Percentiles rank a stretch among this genome's conserved stretches.
Evolutionary conservation across 2,888 invertebrate genomes (phyloP).

Genomic region (Bhutanitis thaidina): DNA sequence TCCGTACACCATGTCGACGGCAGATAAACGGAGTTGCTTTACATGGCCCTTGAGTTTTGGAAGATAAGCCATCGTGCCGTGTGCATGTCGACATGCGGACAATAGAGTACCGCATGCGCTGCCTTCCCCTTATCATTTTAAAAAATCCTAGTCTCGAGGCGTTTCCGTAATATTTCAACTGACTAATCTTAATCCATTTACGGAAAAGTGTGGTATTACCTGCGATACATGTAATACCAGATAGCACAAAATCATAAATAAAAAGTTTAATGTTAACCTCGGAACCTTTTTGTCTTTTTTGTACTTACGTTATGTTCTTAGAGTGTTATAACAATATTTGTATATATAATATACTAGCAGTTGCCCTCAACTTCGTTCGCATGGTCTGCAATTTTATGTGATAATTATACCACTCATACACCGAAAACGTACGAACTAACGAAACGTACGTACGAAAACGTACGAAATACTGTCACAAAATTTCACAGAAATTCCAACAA

Average conservation of each 20-base stretch:
- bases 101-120: constrained; percentile 43
- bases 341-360: too few species aligned
- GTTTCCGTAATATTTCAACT: constrained; percentile 21
- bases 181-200: constrained; percentile 20
- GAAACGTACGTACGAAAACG: too few species aligned
- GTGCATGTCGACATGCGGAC: constrained; percentile 55
- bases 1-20: constrained; percentile 45
- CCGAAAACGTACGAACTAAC: too few species aligned
- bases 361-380: too few species aligned
- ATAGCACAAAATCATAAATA: constrained; percentile 5
- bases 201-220: constrained; percentile 11
- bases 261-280: not conserved
- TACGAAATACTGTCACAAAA: too few species aligned
- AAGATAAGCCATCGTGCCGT: constrained; percentile 63
- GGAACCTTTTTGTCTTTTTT: too few species aligned
- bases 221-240: constrained; percentile 2
- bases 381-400: too few species aligned
- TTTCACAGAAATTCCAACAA: too few species aligned
- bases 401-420: too few species aligned
- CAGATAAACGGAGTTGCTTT: constrained; percentile 60
- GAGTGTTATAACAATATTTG: too few species aligned
- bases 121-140: constrained; percentile 33
- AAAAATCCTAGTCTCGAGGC: constrained; percentile 25
- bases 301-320: too few species aligned
- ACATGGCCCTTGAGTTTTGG: constrained; percentile 63